Percentiles rank a stretch among this genome's conserved stretches.
Conservation (phyloP, 2,113 vertebrate species). For the Equus przewalskii region DNA sequence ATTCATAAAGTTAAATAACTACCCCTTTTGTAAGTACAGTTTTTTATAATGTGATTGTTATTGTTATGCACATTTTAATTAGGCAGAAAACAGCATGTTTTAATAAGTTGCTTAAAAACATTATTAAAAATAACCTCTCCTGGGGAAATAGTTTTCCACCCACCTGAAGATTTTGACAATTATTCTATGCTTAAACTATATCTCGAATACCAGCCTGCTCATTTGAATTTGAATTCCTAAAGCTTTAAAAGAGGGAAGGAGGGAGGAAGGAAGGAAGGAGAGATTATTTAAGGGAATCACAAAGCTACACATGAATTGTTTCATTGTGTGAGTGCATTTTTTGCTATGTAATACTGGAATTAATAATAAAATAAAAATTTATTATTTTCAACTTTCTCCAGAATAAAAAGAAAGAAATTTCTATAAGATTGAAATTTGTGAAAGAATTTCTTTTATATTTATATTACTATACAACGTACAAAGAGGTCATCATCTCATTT, state of each 20-base stretch:
- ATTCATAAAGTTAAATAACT: not conserved
- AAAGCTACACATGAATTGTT: not conserved
- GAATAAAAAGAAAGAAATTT: not conserved
- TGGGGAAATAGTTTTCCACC: not conserved
- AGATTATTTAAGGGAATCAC: not conserved
- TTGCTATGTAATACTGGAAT: not conserved
- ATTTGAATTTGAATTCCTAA: slow-evolving; percentile 31
- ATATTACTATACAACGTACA: not conserved
- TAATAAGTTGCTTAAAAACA: slow-evolving; percentile 18
- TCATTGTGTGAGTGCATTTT: not conserved
- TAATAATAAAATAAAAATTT: not conserved
- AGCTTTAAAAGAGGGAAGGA: not conserved
- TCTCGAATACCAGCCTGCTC: not conserved
- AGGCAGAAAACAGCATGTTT: not conserved
- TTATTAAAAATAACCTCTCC: not conserved
- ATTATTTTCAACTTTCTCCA: not conserved
- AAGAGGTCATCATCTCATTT: not conserved
- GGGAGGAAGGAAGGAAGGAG: not conserved
- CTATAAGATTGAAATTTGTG: not conserved
- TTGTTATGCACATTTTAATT: slow-evolving; percentile 48
- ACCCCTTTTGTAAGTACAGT: not conserved
- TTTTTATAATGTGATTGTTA: not conserved
- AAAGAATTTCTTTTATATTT: not conserved
- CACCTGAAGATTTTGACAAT: slow-evolving; percentile 7
- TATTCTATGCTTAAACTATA: not conserved